Evolutionary conservation across 1,140 invertebrate species (phyloP), one percentile per base, ranked within the genome.

Genomic region (Phthorimaea operculella): DNA sequence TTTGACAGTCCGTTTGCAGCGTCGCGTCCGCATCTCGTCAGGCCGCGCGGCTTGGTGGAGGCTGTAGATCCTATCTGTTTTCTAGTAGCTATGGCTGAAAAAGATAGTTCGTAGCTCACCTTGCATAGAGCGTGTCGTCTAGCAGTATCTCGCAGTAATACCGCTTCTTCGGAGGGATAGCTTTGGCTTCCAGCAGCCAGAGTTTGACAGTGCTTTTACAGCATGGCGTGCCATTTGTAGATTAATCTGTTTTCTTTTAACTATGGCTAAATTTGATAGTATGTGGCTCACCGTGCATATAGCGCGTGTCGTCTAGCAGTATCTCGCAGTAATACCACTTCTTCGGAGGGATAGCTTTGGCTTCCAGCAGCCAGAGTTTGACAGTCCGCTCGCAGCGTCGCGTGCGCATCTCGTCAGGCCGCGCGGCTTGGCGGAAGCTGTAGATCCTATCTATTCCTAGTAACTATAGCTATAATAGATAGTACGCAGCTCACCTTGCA

Each of bases 321-420:
- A 99, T 89, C 74, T 98, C 96, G 85, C 96, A 98, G 79, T 95
- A 98, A 84, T 98, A 98, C 82, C 93, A 90, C 83, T 97, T 96
- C 86, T 98, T 98, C 18, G 93, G 88, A 33, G 94, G 91, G 45
- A 98, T 88, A 69, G 96, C 96, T 86, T 99, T 98, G 1, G 96
- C 96, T 86, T 98, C 97, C 28, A 97, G 87, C 49, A 99, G 89
- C 94, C 96, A 98, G 60, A 98, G 90, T 80, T 96, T 94, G 6
- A 98, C 88, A 0, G 94, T 96, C 77, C 97, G 95, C 81, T 98
- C 96, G 51, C 92, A 94, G 53, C 96, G 88, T 16, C 94, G 88
- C 21, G 90, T 91, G 70, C 94, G 91, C 73, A 95, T 92, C 55
- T 92, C 90, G 68, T 95, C 92, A 12, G 95, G 94, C 61, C 94